Conservation (phyloP, 2,888 invertebrate genomes). For the Polyommatus icarus region DNA sequence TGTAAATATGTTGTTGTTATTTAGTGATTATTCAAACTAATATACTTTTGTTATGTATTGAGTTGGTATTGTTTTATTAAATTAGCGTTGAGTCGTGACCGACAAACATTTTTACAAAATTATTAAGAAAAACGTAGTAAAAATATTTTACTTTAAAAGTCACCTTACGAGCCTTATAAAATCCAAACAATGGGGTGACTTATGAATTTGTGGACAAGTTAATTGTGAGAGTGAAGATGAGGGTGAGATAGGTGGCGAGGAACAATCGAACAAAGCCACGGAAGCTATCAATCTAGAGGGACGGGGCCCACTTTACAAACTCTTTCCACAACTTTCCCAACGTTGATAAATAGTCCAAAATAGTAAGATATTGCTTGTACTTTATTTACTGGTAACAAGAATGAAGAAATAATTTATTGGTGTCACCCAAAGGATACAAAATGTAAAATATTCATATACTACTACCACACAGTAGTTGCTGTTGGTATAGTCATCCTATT, state of each 20-base stretch:
- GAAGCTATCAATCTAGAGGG: slow-evolving; percentile 71
- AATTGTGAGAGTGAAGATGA: slow-evolving; percentile 51
- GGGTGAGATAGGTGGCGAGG: slow-evolving; percentile 48
- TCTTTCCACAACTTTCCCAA: slow-evolving; percentile 70
- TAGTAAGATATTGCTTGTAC: slow-evolving; percentile 30
- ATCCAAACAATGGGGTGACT: slow-evolving; percentile 3
- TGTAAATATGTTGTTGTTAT: too few species aligned
- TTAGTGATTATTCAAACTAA: too few species aligned
- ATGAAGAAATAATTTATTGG: not conserved
- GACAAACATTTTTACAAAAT: not conserved
- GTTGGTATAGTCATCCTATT: too few species aligned
- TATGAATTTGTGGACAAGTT: slow-evolving; percentile 25
- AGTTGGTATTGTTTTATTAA: too few species aligned
- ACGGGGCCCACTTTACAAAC: slow-evolving; percentile 67
- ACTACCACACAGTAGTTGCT: too few species aligned
- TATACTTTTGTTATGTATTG: too few species aligned
- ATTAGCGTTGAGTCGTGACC: too few species aligned
- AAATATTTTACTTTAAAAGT: not conserved
- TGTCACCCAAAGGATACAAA: not conserved
- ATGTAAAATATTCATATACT: too few species aligned
- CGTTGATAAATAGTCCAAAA: slow-evolving; percentile 67
- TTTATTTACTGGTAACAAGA: not conserved
- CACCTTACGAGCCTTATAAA: not conserved
- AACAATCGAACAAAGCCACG: slow-evolving; percentile 50
- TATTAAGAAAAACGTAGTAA: not conserved